phyloP scores from a whole-genome alignment of 2,888 invertebrate species.

The Dasysyrphus tricinctus region DNA sequence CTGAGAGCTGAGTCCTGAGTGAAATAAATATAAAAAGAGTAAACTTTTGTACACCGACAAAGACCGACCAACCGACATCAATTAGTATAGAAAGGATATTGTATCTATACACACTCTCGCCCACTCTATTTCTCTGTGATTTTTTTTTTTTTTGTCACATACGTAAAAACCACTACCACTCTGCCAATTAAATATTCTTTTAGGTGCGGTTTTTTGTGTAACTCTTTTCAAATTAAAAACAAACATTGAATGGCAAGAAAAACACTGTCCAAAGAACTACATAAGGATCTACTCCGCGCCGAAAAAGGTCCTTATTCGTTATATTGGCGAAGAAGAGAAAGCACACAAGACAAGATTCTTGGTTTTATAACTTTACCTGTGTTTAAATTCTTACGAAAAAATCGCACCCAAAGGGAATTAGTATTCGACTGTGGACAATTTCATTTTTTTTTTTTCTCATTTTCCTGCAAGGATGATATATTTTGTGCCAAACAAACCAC shows the following conservation, averaged over 20 bases:
- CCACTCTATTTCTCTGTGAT: neutral
- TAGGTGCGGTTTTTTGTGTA: conserved; percentile 43
- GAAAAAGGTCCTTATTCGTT: conserved; percentile 27
- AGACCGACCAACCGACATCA: conserved; percentile 52
- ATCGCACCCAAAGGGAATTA: conserved; percentile 70
- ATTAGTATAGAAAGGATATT: conserved; percentile 62
- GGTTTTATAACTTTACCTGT: conserved; percentile 61
- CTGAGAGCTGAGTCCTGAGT: neutral
- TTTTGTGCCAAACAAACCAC: conserved; percentile 43
- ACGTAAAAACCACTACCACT: conserved; percentile 12
- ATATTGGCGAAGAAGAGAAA: neutral
- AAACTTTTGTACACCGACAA: conserved; percentile 3
- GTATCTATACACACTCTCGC: neutral
- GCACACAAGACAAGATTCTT: conserved; percentile 13
- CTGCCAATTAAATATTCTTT: conserved; percentile 69
- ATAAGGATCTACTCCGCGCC: neutral
- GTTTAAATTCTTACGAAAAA: conserved; percentile 1
- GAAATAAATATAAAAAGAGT: conserved; percentile 29
- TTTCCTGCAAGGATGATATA: neutral
- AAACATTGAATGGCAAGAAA: conserved; percentile 50
- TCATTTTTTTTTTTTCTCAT: conserved; percentile 53
- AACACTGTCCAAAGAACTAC: conserved; percentile 31
- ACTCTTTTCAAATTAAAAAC: conserved; percentile 67
- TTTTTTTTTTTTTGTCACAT: conserved; percentile 18
- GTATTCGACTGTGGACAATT: conserved; percentile 66